phyloP scores from a whole-genome alignment of 1,140 invertebrate species.

The Rhyzopertha dominica region DNA sequence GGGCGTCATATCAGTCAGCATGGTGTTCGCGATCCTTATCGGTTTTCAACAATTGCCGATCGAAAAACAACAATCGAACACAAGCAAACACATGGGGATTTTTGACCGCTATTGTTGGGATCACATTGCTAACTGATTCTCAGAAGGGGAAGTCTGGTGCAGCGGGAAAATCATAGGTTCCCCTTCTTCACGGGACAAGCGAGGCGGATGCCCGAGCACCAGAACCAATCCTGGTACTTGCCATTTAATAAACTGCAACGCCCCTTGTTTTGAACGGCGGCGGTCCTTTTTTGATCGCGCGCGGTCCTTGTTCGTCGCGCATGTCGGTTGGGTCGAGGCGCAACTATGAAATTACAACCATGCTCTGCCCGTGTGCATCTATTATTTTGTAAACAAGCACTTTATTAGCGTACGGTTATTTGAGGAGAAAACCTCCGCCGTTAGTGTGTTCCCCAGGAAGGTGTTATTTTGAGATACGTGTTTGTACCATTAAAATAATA shows the following conservation, averaged over 20 bases:
- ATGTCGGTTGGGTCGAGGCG: constrained; percentile 2
- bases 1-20: constrained; percentile 54
- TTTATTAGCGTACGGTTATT: constrained; percentile 40
- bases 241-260: constrained; percentile 36
- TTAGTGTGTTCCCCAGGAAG: constrained; percentile 24
- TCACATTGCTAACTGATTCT: constrained; percentile 45
- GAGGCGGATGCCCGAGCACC: constrained; percentile 22
- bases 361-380: constrained; percentile 23
- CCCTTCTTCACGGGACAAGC: constrained; percentile 30
- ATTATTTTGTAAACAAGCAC: constrained; percentile 43
- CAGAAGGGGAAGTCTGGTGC: constrained; percentile 37
- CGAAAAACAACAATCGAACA: constrained; percentile 14
- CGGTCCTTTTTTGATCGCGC: too few species aligned
- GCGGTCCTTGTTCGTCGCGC: not conserved
- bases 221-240: constrained; percentile 34
- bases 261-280: constrained; percentile 25
- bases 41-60: not conserved
- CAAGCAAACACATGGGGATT: constrained; percentile 14
- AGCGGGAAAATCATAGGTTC: constrained; percentile 42
- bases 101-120: constrained; percentile 42
- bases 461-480: constrained; percentile 40
- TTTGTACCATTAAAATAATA: constrained; percentile 27
- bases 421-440: constrained; percentile 14
- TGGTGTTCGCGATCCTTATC: constrained; percentile 26
- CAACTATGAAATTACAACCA: constrained; percentile 28